Evolutionary conservation across 64 coral and sea anemone genomes (phyloP).

Genomic region (Platygyra sinensis): DNA sequence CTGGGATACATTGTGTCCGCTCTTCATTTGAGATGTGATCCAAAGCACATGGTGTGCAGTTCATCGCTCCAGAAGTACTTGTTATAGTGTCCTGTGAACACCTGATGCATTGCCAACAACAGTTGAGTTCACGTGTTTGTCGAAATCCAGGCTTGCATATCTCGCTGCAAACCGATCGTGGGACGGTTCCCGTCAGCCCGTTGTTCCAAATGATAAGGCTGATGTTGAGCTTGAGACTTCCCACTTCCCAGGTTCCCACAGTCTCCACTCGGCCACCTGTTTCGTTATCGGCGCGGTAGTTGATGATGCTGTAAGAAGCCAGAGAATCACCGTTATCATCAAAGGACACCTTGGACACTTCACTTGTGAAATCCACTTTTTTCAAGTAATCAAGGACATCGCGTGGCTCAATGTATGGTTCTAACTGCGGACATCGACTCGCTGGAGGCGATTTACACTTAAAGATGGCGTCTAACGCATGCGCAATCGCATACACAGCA

Average conservation of each 20-base stretch:
- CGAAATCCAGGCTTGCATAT: conserved; percentile 65
- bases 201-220: conserved; percentile 63
- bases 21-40: conserved; percentile 57
- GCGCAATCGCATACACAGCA: conserved; percentile 80
- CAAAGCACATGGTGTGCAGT: conserved; percentile 53
- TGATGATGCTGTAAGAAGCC: conserved; percentile 75
- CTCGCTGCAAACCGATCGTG: conserved; percentile 76
- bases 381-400: conserved; percentile 72
- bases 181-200: conserved; percentile 30
- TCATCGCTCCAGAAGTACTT: conserved; percentile 43
- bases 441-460: conserved; percentile 57
- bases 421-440: conserved; percentile 47
- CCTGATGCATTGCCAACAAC: conserved; percentile 83
- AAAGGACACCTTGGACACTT: conserved; percentile 44
- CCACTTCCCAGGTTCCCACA: conserved; percentile 72
- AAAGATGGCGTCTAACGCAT: conserved; percentile 76
- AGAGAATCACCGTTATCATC: conserved; percentile 79
- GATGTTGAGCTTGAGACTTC: conserved; percentile 3
- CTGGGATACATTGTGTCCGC: conserved; percentile 45
- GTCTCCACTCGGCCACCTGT: conserved; percentile 23
- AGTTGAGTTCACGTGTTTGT: conserved; percentile 64
- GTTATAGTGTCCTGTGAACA: conserved; percentile 67
- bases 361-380: conserved; percentile 51
- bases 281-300: conserved; percentile 27
- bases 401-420: conserved; percentile 41